These are phyloP conservation scores for Drosophila malerkotliana DNA, from an alignment of 1,140 invertebrate genomes.

Conservation along the genomic window DNA sequence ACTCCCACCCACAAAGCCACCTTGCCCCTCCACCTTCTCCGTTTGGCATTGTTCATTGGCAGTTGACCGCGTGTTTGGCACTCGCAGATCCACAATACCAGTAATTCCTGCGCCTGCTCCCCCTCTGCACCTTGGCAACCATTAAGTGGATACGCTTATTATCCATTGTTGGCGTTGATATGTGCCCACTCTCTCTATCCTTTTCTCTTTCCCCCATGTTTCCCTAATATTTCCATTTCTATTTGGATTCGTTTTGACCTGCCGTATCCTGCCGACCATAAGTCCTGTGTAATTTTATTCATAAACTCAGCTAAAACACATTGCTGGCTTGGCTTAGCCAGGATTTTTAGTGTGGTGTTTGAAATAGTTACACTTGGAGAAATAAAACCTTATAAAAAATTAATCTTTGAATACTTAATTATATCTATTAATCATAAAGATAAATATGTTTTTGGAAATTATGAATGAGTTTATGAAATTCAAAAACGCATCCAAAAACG, in stretches of 20 bases:
- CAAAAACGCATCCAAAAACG: no score
- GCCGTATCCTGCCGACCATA: slow-evolving; percentile 7
- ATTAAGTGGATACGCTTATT: slow-evolving; percentile 82
- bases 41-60: slow-evolving; percentile 58
- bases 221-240: background rate
- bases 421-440: no score
- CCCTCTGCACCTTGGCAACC: slow-evolving; percentile 69
- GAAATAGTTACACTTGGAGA: slow-evolving; percentile 10
- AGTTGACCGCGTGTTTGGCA: slow-evolving; percentile 79
- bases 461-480: no score
- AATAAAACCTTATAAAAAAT: background rate
- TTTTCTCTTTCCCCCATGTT: background rate
- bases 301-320: slow-evolving; percentile 73
- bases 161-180: slow-evolving; percentile 75
- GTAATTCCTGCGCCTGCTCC: slow-evolving; percentile 39
- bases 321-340: slow-evolving; percentile 35
- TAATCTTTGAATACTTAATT: no score
- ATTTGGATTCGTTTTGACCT: slow-evolving; percentile 3
- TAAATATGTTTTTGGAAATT: no score
- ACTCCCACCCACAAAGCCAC: slow-evolving; percentile 20
- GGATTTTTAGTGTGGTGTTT: slow-evolving; percentile 9
- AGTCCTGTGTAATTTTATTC: slow-evolving; percentile 74
- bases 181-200: slow-evolving; percentile 26
- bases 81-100: slow-evolving; percentile 39
- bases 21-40: background rate